Conservation (phyloP, 2,113 vertebrate species). For the Leptobrachium ailaonicum region DNA sequence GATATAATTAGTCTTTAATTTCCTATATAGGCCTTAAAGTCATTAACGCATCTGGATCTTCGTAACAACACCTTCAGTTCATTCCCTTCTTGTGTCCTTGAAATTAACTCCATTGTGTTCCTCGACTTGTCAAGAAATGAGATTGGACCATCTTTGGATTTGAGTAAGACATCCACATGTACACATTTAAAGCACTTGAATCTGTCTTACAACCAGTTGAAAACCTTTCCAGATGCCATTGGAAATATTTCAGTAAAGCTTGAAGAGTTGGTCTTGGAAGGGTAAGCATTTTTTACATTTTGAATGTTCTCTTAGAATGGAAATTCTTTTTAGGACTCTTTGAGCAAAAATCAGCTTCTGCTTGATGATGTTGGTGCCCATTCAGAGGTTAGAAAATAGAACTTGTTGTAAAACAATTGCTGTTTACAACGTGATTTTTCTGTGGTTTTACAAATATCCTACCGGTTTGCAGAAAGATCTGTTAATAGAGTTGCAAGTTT, state of each 20-base stretch:
- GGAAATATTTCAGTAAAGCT: conserved; percentile 65
- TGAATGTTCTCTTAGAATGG: too few relatives aligned
- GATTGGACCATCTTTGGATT: conserved; percentile 74
- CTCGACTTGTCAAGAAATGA: conserved; percentile 89
- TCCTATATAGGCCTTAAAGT: conserved; percentile 72
- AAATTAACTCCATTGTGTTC: conserved; percentile 73
- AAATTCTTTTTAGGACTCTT: too few relatives aligned
- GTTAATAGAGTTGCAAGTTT: too few relatives aligned
- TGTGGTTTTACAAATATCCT: too few relatives aligned
- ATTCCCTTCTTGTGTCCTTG: conserved; percentile 77
- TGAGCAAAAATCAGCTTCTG: too few relatives aligned
- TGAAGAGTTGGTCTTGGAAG: conserved; percentile 85
- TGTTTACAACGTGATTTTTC: too few relatives aligned
- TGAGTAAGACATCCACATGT: conserved; percentile 70
- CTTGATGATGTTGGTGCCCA: too few relatives aligned
- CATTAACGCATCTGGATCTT: conserved; percentile 86
- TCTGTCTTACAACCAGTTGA: conserved; percentile 86
- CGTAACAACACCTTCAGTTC: conserved; percentile 81
- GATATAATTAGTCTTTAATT: too few relatives aligned
- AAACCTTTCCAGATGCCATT: conserved; percentile 71
- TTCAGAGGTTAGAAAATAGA: too few relatives aligned
- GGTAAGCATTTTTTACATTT: conserved; percentile 66
- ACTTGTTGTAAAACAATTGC: too few relatives aligned
- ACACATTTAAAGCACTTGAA: conserved; percentile 81
- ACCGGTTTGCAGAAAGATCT: too few relatives aligned